These are phyloP conservation scores for Nasonia vitripennis DNA, from an alignment of 1,140 invertebrate species.

Conservation along the genomic window DNA sequence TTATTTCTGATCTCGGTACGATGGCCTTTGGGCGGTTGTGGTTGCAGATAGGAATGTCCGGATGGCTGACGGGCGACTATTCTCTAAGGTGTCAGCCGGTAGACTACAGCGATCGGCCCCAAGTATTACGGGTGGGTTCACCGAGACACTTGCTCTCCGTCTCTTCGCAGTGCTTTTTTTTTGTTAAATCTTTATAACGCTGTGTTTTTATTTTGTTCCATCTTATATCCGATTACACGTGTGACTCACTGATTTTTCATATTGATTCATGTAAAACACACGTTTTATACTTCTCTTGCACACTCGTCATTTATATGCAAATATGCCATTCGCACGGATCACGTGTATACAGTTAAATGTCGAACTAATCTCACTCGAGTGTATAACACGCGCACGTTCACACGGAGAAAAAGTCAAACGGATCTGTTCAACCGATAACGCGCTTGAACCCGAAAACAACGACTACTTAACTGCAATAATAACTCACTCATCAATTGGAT, in stretches of 20 bases:
- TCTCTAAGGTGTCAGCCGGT: slow-evolving; percentile 96
- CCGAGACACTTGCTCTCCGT: slow-evolving; percentile 1
- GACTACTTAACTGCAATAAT: no score
- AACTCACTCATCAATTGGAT: no score
- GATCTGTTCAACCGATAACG: no score
- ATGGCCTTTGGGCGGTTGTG: slow-evolving; percentile 69
- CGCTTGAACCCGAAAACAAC: no score
- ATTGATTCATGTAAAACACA: no score
- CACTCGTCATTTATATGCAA: no score
- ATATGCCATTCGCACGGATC: no score
- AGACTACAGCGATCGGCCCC: slow-evolving; percentile 92
- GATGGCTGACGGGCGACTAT: slow-evolving; percentile 93
- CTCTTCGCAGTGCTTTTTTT: not conserved
- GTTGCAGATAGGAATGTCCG: slow-evolving; percentile 89
- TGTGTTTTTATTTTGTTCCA: not conserved
- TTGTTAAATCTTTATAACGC: not conserved
- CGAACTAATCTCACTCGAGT: no score
- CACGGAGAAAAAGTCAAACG: no score
- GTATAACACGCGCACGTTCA: no score
- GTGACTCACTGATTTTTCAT: not conserved
- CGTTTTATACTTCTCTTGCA: no score
- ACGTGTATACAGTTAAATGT: no score
- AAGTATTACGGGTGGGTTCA: slow-evolving; percentile 90
- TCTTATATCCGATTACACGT: not conserved
- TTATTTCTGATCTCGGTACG: slow-evolving; percentile 45